Percentiles rank a stretch among this genome's conserved stretches.
phyloP scores from a whole-genome alignment of 2,797 vertebrate genomes.

The Alosa sapidissima region DNA sequence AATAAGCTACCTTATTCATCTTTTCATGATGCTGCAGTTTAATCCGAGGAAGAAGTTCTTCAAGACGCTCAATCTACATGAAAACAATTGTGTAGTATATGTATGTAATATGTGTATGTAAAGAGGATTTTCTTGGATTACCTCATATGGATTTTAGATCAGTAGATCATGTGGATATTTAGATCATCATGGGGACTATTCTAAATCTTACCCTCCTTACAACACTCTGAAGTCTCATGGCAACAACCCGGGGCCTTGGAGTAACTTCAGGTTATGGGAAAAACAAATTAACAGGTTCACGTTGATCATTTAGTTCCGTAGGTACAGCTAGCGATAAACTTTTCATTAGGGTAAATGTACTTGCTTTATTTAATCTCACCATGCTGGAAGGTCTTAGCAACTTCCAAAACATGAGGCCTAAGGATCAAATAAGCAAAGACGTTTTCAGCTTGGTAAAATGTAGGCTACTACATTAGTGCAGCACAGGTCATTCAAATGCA shows the following conservation, averaged over 20 bases:
- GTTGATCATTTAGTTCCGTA: background rate
- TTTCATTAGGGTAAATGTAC: background rate
- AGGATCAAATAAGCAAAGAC: slow-evolving; percentile 23
- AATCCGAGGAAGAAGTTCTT: slow-evolving; percentile 74
- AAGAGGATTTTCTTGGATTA: background rate
- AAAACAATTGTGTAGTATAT: background rate
- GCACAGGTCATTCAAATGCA: background rate
- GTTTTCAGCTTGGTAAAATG: background rate
- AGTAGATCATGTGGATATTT: background rate
- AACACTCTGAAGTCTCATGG: slow-evolving; percentile 69
- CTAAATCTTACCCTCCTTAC: slow-evolving; percentile 64
- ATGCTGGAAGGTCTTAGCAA: slow-evolving; percentile 72
- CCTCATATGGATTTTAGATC: no score
- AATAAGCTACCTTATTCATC: slow-evolving; percentile 67
- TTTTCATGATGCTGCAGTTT: slow-evolving; percentile 70
- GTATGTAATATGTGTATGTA: no score
- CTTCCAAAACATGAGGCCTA: slow-evolving; percentile 76
- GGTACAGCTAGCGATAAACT: background rate
- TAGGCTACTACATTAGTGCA: background rate
- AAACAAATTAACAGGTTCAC: background rate
- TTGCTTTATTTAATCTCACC: slow-evolving; percentile 59
- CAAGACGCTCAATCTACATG: slow-evolving; percentile 73
- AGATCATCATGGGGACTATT: background rate
- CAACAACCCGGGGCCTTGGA: slow-evolving; percentile 66
- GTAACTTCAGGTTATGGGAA: slow-evolving; percentile 54